Conservation (phyloP, 2,888 invertebrate species). For the Microctonus brassicae region DNA sequence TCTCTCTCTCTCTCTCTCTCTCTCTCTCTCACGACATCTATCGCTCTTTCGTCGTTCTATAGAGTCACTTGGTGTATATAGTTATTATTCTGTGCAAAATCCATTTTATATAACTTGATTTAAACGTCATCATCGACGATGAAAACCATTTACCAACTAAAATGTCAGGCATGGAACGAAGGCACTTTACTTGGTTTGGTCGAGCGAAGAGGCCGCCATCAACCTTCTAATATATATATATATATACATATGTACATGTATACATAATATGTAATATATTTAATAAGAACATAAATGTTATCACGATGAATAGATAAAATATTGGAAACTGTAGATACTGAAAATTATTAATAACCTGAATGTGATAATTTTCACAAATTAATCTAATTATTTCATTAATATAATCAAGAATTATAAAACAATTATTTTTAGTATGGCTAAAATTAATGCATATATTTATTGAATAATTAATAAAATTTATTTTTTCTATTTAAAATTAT, state of each 20-base stretch:
- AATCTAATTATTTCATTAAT: not conserved
- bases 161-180: constrained; percentile 27
- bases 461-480: not conserved
- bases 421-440: too few relatives aligned
- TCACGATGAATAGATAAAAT: not conserved
- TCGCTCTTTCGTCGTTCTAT: too few relatives aligned
- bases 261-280: not conserved
- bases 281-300: not conserved
- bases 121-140: constrained; percentile 62
- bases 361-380: not conserved
- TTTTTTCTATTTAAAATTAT: too few relatives aligned
- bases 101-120: constrained; percentile 66
- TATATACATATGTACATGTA: not conserved
- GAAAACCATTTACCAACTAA: constrained; percentile 55
- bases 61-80: not conserved
- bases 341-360: not conserved
- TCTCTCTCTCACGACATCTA: too few relatives aligned
- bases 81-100: constrained; percentile 63
- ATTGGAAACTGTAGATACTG: not conserved
- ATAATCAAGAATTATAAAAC: too few relatives aligned
- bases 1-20: too few relatives aligned
- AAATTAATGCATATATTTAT: not conserved
- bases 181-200: not conserved
- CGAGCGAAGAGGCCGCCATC: not conserved
- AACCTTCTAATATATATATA: constrained; percentile 23